Conservation (phyloP, 2,888 invertebrate genomes). For the Leucophora obtusa region DNA sequence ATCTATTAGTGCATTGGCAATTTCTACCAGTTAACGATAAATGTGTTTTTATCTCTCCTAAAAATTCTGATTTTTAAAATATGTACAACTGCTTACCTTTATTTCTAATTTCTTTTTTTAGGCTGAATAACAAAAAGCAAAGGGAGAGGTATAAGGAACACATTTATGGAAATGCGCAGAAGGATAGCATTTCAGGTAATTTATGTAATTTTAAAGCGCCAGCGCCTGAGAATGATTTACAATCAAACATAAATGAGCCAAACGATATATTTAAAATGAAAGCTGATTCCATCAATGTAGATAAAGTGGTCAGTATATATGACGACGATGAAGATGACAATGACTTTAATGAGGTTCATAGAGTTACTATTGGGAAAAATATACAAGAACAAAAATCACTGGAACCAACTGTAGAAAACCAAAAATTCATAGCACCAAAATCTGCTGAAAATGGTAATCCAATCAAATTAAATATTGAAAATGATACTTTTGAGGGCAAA, state of each 20-base stretch:
- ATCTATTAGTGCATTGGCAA: too few species aligned
- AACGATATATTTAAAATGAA: background rate
- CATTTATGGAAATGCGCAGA: background rate
- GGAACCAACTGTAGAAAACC: background rate
- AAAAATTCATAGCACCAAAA: background rate
- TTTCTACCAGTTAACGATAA: too few species aligned
- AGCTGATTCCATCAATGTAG: background rate
- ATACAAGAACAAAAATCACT: background rate
- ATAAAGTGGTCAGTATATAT: conserved; percentile 1
- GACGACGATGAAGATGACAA: conserved; percentile 1
- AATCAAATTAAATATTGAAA: background rate
- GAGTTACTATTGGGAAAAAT: background rate
- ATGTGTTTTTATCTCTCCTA: too few species aligned
- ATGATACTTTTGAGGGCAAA: background rate
- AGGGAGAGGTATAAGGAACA: conserved; percentile 31
- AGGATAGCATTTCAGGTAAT: background rate
- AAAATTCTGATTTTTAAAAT: too few species aligned
- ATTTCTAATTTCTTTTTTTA: background rate
- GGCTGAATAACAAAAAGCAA: conserved; percentile 35
- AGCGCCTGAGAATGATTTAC: background rate
- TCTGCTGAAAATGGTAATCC: background rate
- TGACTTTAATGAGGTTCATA: background rate
- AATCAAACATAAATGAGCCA: background rate
- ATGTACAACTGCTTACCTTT: too few species aligned
- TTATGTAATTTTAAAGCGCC: background rate